Evolutionary conservation across 2,113 vertebrate species (phyloP), one percentile per base, ranked within the genome.

Genomic region (Talpa occidentalis): DNA sequence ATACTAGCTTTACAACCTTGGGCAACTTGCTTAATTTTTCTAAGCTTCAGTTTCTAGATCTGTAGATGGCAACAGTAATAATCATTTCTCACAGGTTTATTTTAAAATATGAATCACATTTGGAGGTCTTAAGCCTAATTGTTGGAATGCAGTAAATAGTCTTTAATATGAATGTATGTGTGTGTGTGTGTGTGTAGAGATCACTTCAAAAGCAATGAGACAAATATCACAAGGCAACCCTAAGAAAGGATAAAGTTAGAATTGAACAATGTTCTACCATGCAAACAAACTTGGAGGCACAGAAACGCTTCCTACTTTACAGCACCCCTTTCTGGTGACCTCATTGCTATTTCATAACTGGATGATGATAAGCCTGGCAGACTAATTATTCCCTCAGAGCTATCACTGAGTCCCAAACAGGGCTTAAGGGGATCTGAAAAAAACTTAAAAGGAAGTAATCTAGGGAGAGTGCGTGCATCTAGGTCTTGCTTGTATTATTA

Each of bases 311-410:
- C 17, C 26, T 92, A 62, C 21, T 76, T 86, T 7, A 82, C 14
- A 78, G 3, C 6, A 16, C 19, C 37, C 4, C 12, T 87, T 94
- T 66, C 59, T 30, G n/a, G 44, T 94, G 42, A 88, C 47, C 6
- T 44, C 66, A 62, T n/a, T 40, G 19, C 37, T 60, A 32, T n/a
- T 42, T 88, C 30, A 28, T 30, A 8, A 59, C 14, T 62, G 11
- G 14, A 66, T 80, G 70, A 62, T 66, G 47, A 86, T 40, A n/a
- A 49, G 16, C 30, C 3, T 47, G 4, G 40, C 6, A 54, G 72
- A 81, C 4, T 96, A 96, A 94, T 95, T 94, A 81, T 22, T 92
- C 82, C 94, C 90, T 88, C 44, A 79, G 93, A 95, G 94, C 40
- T 56, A 59, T 69, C 37, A 56, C 42, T 47, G 69, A 56, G 21